A percentile compares a stretch with the other conserved stretches of the same genome.
Evolutionary conservation across 2,797 vertebrate species (phyloP).

Genomic region (Anabas testudineus): DNA sequence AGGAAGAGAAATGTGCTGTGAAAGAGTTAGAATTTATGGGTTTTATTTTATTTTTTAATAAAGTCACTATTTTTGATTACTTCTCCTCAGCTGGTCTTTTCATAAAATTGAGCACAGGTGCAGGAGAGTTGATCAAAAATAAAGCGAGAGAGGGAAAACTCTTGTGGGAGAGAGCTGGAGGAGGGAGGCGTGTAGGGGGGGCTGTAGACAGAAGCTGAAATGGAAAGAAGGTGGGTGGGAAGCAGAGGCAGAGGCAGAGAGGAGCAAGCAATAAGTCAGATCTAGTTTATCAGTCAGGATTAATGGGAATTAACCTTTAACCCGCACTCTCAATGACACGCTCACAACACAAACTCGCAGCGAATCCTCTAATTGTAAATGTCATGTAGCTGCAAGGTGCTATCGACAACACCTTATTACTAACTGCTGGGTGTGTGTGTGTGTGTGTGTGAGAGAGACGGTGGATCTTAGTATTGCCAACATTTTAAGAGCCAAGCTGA

Average conservation of each 20-base stretch:
- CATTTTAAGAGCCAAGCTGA: not conserved
- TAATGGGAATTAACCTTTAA: slow-evolving; percentile 70
- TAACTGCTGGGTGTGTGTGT: slow-evolving; percentile 7
- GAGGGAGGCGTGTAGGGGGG: not conserved
- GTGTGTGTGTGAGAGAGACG: no score
- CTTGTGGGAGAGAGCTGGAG: not conserved
- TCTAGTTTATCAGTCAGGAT: slow-evolving; percentile 72
- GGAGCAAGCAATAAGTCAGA: slow-evolving; percentile 68
- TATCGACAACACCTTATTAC: slow-evolving; percentile 50
- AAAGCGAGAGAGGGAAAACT: slow-evolving; percentile 9
- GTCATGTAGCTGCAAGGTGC: slow-evolving; percentile 60
- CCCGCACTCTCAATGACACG: slow-evolving; percentile 39
- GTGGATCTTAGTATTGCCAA: not conserved
- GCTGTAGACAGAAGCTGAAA: slow-evolving; percentile 9
- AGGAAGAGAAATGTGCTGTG: not conserved
- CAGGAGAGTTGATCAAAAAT: not conserved
- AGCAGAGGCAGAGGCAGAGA: slow-evolving; percentile 6
- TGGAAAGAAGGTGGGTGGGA: slow-evolving; percentile 12
- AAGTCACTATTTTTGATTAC: not conserved
- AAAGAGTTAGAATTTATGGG: not conserved
- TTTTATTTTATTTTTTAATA: not conserved
- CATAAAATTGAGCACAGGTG: not conserved
- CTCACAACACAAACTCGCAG: slow-evolving; percentile 44
- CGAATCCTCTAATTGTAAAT: slow-evolving; percentile 60
- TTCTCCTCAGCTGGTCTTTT: not conserved